Evolutionary conservation across 2,888 invertebrate species (phyloP).

Genomic region (Lydus trimaculatus): DNA sequence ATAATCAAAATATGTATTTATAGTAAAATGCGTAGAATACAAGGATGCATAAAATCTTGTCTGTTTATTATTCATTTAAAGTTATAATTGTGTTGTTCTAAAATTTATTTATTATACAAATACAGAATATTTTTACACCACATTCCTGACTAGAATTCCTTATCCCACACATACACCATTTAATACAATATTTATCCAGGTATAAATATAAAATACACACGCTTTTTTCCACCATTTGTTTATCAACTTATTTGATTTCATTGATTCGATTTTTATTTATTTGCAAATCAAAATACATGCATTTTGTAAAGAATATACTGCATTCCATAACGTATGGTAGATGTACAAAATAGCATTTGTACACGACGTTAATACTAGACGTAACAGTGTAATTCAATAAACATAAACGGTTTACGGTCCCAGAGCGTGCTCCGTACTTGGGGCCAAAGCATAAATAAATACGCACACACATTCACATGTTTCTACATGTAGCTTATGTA

Average conservation of each 20-base stretch:
- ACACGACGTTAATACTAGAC: conserved; percentile 56
- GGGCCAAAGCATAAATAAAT: conserved; percentile 47
- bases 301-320: conserved; percentile 19
- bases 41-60: not conserved
- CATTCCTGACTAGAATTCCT: not conserved
- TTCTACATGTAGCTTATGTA: not conserved
- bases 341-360: conserved; percentile 49
- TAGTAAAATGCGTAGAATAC: not conserved
- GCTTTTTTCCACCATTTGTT: not conserved
- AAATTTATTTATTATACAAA: not conserved
- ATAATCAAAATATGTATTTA: not conserved
- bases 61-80: not conserved
- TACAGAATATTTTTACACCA: not conserved
- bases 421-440: conserved; percentile 55
- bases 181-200: not conserved
- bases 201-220: not conserved
- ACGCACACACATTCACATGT: conserved; percentile 35
- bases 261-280: not conserved
- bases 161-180: not conserved
- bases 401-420: conserved; percentile 57
- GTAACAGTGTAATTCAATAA: conserved; percentile 58
- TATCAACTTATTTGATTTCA: not conserved
- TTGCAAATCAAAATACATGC: conserved; percentile 24
- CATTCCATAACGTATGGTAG: conserved; percentile 36
- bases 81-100: not conserved